These are phyloP conservation scores for Drosophila littoralis DNA, from an alignment of 1,140 invertebrate genomes.

Conservation along the genomic window DNA sequence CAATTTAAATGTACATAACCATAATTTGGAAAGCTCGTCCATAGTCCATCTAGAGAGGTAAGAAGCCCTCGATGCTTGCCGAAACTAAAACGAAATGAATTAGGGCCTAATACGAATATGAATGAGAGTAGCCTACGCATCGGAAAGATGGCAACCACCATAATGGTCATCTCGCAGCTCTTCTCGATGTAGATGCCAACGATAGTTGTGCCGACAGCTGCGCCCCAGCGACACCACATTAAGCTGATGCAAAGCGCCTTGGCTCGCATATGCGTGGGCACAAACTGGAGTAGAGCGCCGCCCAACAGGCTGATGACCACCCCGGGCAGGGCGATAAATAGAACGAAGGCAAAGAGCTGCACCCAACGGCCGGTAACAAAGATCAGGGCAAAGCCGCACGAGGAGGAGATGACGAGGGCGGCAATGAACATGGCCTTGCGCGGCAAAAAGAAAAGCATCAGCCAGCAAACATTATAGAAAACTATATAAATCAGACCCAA, in stretches of 20 bases:
- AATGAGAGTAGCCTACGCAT: slow-evolving; percentile 35
- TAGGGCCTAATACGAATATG: background rate
- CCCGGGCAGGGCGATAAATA: slow-evolving; percentile 52
- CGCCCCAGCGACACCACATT: slow-evolving; percentile 64
- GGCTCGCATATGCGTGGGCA: slow-evolving; percentile 56
- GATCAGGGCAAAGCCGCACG: slow-evolving; percentile 45
- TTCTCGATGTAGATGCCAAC: slow-evolving; percentile 47
- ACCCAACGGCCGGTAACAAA: slow-evolving; percentile 26
- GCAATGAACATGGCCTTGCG: slow-evolving; percentile 48
- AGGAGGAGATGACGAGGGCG: slow-evolving; percentile 39
- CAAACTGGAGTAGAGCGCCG: slow-evolving; percentile 53
- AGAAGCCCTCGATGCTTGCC: slow-evolving; percentile 53
- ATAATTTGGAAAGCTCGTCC: no score
- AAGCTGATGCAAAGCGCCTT: slow-evolving; percentile 64
- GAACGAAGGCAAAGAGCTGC: slow-evolving; percentile 48
- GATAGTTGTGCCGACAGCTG: slow-evolving; percentile 47
- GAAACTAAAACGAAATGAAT: slow-evolving; percentile 27
- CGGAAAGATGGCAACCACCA: slow-evolving; percentile 48
- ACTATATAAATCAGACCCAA: slow-evolving; percentile 48
- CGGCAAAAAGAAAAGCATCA: slow-evolving; percentile 44
- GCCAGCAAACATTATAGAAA: slow-evolving; percentile 58
- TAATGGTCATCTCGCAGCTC: slow-evolving; percentile 50
- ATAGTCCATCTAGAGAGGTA: slow-evolving; percentile 39
- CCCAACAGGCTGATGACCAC: slow-evolving; percentile 52
- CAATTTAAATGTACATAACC: no score